Evolutionary conservation across 2,797 vertebrate genomes (phyloP).

Genomic region (Thalassophryne amazonica): DNA sequence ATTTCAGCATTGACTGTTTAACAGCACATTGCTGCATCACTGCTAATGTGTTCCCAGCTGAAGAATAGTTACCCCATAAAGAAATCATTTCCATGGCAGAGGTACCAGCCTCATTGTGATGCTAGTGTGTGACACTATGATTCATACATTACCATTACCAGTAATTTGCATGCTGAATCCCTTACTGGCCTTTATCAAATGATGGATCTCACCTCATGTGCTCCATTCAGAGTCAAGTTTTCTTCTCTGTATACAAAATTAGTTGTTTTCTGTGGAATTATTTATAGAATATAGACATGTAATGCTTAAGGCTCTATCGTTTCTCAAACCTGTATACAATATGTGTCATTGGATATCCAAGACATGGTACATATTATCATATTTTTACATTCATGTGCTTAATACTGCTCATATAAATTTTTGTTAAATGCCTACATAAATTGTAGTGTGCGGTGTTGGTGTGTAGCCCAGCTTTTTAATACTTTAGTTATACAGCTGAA

Average conservation of each 20-base stretch:
- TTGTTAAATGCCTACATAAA: too few relatives aligned
- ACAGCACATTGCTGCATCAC: slow-evolving; percentile 19
- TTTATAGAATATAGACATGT: too few relatives aligned
- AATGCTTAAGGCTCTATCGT: too few relatives aligned
- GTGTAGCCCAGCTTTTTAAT: too few relatives aligned
- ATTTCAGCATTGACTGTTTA: slow-evolving; percentile 34
- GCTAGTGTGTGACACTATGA: slow-evolving; percentile 28
- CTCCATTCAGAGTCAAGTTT: slow-evolving; percentile 19
- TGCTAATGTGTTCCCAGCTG: slow-evolving; percentile 23
- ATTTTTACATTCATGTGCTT: too few relatives aligned
- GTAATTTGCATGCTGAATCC: slow-evolving; percentile 27
- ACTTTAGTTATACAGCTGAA: too few relatives aligned
- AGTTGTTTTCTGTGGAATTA: slow-evolving; percentile 8
- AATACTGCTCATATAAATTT: too few relatives aligned
- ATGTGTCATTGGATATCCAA: too few relatives aligned
- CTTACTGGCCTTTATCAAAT: slow-evolving; percentile 40
- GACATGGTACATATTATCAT: too few relatives aligned
- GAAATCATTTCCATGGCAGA: slow-evolving; percentile 22
- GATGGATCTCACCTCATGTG: slow-evolving; percentile 20
- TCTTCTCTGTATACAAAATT: slow-evolving; percentile 11
- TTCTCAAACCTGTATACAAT: too few relatives aligned
- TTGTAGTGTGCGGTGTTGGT: too few relatives aligned
- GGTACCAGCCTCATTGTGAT: slow-evolving; percentile 11
- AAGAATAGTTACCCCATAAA: slow-evolving; percentile 12
- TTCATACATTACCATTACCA: slow-evolving; percentile 42